Base-by-base conservation (phyloP, 2,797 vertebrate species). In the Sparidentex hasta region DNA sequence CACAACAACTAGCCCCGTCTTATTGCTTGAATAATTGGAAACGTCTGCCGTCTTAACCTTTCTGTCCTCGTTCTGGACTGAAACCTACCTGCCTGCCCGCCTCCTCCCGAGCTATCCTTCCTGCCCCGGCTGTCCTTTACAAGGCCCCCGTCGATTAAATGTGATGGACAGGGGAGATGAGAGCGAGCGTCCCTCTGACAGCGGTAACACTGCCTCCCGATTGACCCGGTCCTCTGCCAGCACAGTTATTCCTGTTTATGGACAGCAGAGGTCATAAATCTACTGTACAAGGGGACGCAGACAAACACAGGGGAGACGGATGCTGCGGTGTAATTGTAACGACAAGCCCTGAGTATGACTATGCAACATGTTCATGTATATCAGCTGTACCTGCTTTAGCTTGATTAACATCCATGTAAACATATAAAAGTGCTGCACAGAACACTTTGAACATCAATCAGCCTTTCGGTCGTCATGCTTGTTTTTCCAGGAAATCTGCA, bases 81-180 rank as follows among this genome's bases (percentile, higher is more conserved):
- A 69, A 65, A 55, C 29, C 46, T 17, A 70, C 43, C 73, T 38
- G 21, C 41, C 58, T 38, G 21, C 41, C 58, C 57, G 8, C 73
- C 41, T 29, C 74, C 27, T 64, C 74, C 74, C 43, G 38, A 7
- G 23, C 21, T 61, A 33, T 47, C 48, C 9, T 67, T 14, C 67
- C 73, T 69, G 66, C 71, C 68, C 47, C 47, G 1, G 17, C 61
- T 57, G 66, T 81, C 79, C 80, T 86, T 84, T 77, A 80, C 73
- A 75, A 74, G 57, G 59, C 70, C 76, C 76, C 33, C 33, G 73
- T 38, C 52, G 57, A 72, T 84, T 81, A 80, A 74, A 70, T 63
- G 76, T 83, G 89, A 90, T 81, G 76, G 87, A 81, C 87, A 68
- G 85, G 74, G 84, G 74, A 80, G 89, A 84, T 56, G 85, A 84